Evolutionary conservation across 2,888 invertebrate genomes (phyloP), one percentile per base, ranked within the genome.

Genomic region (Disparrhopalites patrizii): DNA sequence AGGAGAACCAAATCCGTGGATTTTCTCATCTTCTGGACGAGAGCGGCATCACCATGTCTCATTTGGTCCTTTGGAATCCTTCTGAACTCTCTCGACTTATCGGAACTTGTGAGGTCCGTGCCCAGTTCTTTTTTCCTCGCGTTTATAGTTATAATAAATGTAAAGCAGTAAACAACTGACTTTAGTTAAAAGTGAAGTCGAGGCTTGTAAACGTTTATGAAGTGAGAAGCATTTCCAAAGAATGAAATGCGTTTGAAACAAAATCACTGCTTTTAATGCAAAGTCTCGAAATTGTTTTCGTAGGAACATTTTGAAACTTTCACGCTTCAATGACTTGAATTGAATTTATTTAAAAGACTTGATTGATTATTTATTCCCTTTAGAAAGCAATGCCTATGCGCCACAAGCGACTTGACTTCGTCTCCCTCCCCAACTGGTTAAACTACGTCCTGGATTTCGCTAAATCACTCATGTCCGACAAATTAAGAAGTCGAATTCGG

Each of bases 11-110:
- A 80, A 83, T 90, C 7, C 82, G 87, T 15, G 91, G 91, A 13
- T 84, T 88, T 76, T 87, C 89, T 1, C 90, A 91, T 79, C 86
- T 87, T 78, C 89, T 90, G 76, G 91, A 91, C 76, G 90, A 90
- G 76, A 86, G 86, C 8, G 90, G 90, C 57, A 85, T 91, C 80
- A 87, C 87, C 76, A 89, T 91, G 88, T 87, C 89, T 0, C 91
- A 91, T 75, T 83, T 91, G 36, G 65, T 66, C 69, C 82, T 91
- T 25, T 91, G 91, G 90, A 89, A 90, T 0, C 81, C 91, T 28
- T 86, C 85, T 33, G 91, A 91, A 76, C 85, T 91, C 62, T 83
- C 87, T 64, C 85, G 87, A 76, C 87, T 91, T 81, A 81, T 90
- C 36, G 86, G 87, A 76, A 89, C 89, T 77, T 87, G 90, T 77